Percentiles rank a stretch among this genome's conserved stretches.
These are phyloP conservation scores for Trichoplusia ni DNA, from an alignment of 1,140 invertebrate genomes.

Conservation along the genomic window DNA sequence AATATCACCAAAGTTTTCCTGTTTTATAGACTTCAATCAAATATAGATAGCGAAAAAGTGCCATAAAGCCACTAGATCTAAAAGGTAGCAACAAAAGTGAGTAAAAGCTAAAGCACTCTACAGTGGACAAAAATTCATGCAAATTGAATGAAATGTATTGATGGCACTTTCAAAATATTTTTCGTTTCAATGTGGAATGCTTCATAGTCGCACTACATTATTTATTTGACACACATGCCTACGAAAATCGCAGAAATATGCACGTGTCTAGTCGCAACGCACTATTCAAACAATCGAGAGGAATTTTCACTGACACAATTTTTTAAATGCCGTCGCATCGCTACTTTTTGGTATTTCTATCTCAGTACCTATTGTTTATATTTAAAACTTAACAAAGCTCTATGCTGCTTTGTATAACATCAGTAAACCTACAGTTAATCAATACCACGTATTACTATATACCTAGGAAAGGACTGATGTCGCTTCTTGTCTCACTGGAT, in stretches of 20 bases:
- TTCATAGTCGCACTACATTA: constrained; percentile 30
- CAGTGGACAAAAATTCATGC: constrained; percentile 59
- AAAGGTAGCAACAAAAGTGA: constrained; percentile 59
- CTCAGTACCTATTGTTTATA: background rate
- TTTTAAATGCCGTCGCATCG: constrained; percentile 8
- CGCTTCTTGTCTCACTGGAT: constrained; percentile 5
- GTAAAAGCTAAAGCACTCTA: constrained; percentile 53
- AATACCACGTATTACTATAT: background rate
- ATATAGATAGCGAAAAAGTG: constrained; percentile 8
- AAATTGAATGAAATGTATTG: constrained; percentile 65
- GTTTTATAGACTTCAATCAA: background rate
- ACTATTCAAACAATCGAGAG: constrained; percentile 7
- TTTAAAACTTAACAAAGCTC: too few species aligned
- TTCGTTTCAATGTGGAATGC: constrained; percentile 38
- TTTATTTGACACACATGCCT: constrained; percentile 23
- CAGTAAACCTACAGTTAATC: too few species aligned
- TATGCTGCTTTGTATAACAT: too few species aligned
- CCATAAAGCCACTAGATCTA: constrained; percentile 47
- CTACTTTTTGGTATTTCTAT: constrained; percentile 10
- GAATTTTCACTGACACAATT: constrained; percentile 5
- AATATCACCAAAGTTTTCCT: background rate
- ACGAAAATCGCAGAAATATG: background rate
- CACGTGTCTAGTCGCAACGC: background rate
- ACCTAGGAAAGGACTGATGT: background rate
- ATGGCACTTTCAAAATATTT: constrained; percentile 64